Conservation (phyloP, 2,888 invertebrate species). For the Tubulanus polymorphus region DNA sequence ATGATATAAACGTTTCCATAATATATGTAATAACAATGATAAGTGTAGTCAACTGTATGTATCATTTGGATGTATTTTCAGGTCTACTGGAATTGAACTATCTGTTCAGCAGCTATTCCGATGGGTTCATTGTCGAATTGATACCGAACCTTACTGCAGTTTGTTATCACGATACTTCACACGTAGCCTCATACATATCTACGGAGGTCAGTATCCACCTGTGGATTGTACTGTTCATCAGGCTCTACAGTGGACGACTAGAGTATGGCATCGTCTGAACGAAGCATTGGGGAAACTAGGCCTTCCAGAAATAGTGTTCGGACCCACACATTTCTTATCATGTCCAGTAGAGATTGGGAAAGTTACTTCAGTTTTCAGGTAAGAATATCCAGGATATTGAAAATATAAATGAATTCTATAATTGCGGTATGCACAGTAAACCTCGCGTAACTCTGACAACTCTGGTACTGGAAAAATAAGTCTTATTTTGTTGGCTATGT, state of each 20-base stretch:
- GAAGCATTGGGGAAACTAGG: slow-evolving; percentile 47
- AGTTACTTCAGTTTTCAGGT: slow-evolving; percentile 36
- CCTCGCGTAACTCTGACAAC: too few species aligned
- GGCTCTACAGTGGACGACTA: slow-evolving; percentile 45
- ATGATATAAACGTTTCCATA: too few species aligned
- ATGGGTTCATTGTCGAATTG: slow-evolving; percentile 49
- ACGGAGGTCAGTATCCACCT: slow-evolving; percentile 31
- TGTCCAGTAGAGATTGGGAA: slow-evolving; percentile 44
- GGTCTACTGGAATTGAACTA: slow-evolving; percentile 43
- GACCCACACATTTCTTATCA: slow-evolving; percentile 42
- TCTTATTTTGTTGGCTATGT: too few species aligned
- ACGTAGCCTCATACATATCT: slow-evolving; percentile 35
- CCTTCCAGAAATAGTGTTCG: slow-evolving; percentile 41
- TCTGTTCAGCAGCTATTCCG: slow-evolving; percentile 46
- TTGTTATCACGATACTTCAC: slow-evolving; percentile 43
- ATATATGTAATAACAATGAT: too few species aligned
- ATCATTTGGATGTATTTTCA: too few species aligned
- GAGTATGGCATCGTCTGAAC: slow-evolving; percentile 48
- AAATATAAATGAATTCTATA: too few species aligned
- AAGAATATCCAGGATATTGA: too few species aligned
- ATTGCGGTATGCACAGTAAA: too few species aligned
- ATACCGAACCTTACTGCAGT: slow-evolving; percentile 42
- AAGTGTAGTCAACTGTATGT: too few species aligned
- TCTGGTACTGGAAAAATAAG: too few species aligned
- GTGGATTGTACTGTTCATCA: slow-evolving; percentile 29